Conservation (phyloP, 1,140 invertebrate species). For the Lepidurus couesii region DNA sequence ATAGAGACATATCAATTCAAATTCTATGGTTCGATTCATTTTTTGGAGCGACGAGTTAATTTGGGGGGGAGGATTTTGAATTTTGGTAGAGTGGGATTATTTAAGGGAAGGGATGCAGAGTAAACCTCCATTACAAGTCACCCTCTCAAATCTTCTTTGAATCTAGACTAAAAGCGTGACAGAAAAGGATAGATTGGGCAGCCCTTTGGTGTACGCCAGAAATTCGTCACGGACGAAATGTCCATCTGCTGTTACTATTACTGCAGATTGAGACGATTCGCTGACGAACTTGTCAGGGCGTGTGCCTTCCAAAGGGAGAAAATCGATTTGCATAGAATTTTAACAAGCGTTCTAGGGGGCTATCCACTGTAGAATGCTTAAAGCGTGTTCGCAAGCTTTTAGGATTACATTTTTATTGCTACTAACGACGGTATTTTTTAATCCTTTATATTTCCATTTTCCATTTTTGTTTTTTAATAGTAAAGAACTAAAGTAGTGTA, state of each 20-base stretch:
- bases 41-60: not conserved
- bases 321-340: slow-evolving; percentile 15
- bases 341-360: not conserved
- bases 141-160: not conserved
- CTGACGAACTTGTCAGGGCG: slow-evolving; percentile 13
- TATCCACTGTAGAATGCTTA: slow-evolving; percentile 1
- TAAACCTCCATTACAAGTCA: not conserved
- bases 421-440: too few species aligned
- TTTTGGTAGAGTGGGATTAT: not conserved
- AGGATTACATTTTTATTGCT: not conserved
- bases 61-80: not conserved
- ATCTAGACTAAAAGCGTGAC: not conserved
- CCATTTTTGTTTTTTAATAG: too few species aligned
- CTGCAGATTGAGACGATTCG: slow-evolving; percentile 16
- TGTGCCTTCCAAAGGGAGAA: slow-evolving; percentile 11
- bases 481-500: too few species aligned
- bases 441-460: too few species aligned
- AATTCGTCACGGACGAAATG: slow-evolving; percentile 1
- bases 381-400: not conserved
- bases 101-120: not conserved
- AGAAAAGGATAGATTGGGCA: not conserved
- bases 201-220: slow-evolving; percentile 7
- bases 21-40: not conserved
- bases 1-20: not conserved
- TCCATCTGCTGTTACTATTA: slow-evolving; percentile 16